These are phyloP conservation scores for Pangasius sanitwongsei DNA, from an alignment of 2,797 vertebrate genomes.

Conservation along the genomic window DNA sequence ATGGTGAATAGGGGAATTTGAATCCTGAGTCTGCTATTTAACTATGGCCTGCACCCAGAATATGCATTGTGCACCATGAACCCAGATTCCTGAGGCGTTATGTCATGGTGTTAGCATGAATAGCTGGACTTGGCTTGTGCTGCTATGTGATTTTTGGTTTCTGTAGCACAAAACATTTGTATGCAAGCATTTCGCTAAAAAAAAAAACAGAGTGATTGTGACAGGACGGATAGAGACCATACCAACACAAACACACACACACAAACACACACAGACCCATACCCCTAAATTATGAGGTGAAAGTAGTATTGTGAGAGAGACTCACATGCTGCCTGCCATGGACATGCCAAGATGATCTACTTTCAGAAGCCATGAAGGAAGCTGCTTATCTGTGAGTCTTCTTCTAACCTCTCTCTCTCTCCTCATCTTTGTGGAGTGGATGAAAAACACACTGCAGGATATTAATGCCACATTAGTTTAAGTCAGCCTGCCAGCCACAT, in stretches of 20 bases:
- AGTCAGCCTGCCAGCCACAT: constrained; percentile 38
- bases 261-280: neutral
- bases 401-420: constrained; percentile 26
- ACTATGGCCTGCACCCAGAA: constrained; percentile 24
- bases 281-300: constrained; percentile 2
- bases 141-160: constrained; percentile 34
- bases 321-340: neutral
- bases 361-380: constrained; percentile 38
- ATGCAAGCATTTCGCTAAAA: neutral
- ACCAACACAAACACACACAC: neutral
- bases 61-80: constrained; percentile 40
- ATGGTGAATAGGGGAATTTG: neutral
- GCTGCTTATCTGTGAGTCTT: constrained; percentile 32
- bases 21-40: constrained; percentile 29
- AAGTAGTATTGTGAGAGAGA: neutral
- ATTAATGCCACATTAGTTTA: constrained; percentile 55
- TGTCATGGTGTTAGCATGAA: constrained; percentile 46
- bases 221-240: neutral
- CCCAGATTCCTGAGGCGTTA: constrained; percentile 48
- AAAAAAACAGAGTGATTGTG: neutral
- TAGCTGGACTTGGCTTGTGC: constrained; percentile 37
- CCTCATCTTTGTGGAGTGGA: constrained; percentile 28
- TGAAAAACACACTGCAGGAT: constrained; percentile 45
- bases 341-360: constrained; percentile 1
- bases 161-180: constrained; percentile 9